A percentile compares a stretch with the other conserved stretches of the same genome.
Evolutionary conservation across 2,888 invertebrate genomes (phyloP).

Genomic region (Hipparchia sbordonii): DNA sequence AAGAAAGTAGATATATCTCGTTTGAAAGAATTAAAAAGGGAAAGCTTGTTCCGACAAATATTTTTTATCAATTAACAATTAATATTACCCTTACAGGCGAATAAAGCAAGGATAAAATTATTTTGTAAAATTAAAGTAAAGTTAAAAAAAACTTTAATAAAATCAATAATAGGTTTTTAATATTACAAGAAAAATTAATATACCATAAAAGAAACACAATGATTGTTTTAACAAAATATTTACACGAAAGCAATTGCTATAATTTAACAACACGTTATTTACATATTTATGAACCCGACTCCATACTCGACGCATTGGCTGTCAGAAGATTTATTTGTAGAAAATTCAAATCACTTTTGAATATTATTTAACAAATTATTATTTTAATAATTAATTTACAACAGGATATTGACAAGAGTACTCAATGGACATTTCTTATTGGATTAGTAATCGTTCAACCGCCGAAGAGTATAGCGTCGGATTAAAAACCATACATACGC

Average conservation of each 20-base stretch:
- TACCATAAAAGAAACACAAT: slow-evolving; percentile 69
- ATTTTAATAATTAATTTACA: slow-evolving; percentile 1
- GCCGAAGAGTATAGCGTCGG: slow-evolving; percentile 23
- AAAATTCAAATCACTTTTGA: slow-evolving; percentile 5
- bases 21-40: neutral
- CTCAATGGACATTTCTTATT: neutral
- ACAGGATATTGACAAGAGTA: neutral
- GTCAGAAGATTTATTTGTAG: neutral
- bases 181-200: slow-evolving; percentile 50
- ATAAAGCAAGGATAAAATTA: slow-evolving; percentile 35
- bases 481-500: slow-evolving; percentile 26
- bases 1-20: neutral
- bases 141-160: slow-evolving; percentile 53
- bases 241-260: slow-evolving; percentile 80
- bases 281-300: slow-evolving; percentile 61
- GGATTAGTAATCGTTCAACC: neutral
- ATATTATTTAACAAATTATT: neutral
- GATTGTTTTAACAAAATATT: slow-evolving; percentile 74
- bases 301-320: slow-evolving; percentile 34
- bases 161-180: slow-evolving; percentile 54
- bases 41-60: neutral
- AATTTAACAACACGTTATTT: slow-evolving; percentile 80
- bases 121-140: slow-evolving; percentile 34
- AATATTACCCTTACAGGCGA: slow-evolving; percentile 24
- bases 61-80: neutral